Base-by-base conservation (phyloP, 2,113 vertebrate species). In the Cervus canadensis region DNA sequence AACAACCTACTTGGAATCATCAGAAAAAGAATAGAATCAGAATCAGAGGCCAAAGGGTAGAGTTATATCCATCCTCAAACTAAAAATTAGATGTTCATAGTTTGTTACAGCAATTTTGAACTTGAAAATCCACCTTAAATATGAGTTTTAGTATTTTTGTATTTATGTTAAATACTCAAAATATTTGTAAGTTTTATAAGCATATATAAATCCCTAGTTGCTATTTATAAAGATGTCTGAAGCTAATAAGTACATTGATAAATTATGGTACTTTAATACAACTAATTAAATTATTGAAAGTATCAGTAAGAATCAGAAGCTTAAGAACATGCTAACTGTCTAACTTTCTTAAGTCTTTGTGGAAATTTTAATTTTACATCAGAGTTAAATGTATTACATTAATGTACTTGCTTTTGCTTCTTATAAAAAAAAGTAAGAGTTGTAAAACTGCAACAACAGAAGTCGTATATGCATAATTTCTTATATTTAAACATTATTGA, bases 1-100 rank as follows among this genome's bases (percentile, higher is more conserved):
- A 94, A 97, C 86, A 25, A 71, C 67, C 50, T 64, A 52, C 62
- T 86, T 91, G 82, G 92, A 81, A 92, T 60, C 7, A 84, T 95
- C 16, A n/a, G 23, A 36, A 59, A 96, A 92, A 90, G 15, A 62
- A 74, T 23, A 62, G 43, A 94, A 62, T 89, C 33, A 81, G 26
- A 45, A 21, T 59, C 52, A 87, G 6, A 95, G 25, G 33, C 76
- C 9, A 81, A 84, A 92, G 13, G 14, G 7, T 6, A 83, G n/a
- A 74, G 10, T 82, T 83, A 62, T 16, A 96, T 13, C n/a, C 3
- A 87, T 57, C 3, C 8, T 30, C 12, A 91, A 89, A n/a, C 89
- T 79, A 87, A 95, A 94, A 91, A 57, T 50, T 86, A 93, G 94
- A 78, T 78, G 33, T 62, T 56, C 33, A 64, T 21, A 33, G 3